phyloP scores from a whole-genome alignment of 1,140 invertebrate species.

The Drosophila baimaii region DNA sequence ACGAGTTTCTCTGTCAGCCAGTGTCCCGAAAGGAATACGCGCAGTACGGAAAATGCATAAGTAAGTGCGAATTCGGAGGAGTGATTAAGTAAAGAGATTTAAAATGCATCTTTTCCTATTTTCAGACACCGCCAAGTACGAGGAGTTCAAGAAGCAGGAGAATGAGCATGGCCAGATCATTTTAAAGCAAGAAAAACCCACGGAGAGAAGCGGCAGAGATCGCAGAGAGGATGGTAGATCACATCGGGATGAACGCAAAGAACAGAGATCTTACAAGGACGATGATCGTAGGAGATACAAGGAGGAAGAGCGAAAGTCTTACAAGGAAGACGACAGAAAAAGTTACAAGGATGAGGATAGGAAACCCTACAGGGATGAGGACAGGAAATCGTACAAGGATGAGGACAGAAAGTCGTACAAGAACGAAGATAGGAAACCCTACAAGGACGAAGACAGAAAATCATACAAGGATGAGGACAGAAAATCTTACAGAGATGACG shows the following conservation, averaged over 20 bases:
- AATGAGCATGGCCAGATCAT: conserved; percentile 77
- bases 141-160: conserved; percentile 88
- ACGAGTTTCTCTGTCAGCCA: conserved; percentile 90
- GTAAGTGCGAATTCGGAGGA: conserved; percentile 85
- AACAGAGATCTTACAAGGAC: conserved; percentile 15
- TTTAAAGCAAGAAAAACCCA: conserved; percentile 56
- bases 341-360: conserved; percentile 2
- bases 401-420: background rate
- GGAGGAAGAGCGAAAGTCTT: conserved; percentile 45
- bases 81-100: background rate
- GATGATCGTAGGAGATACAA: conserved; percentile 25
- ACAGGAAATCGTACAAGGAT: conserved; percentile 1
- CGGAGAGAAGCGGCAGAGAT: conserved; percentile 27
- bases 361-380: conserved; percentile 6
- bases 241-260: conserved; percentile 24
- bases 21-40: conserved; percentile 92
- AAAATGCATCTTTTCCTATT: conserved; percentile 30
- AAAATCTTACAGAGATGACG: conserved; percentile 32
- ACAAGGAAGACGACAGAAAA: conserved; percentile 13
- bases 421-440: background rate
- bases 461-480: conserved; percentile 3
- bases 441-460: conserved; percentile 36
- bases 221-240: conserved; percentile 31
- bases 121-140: conserved; percentile 88
- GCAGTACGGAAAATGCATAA: conserved; percentile 92